Evolutionary conservation across 2,888 invertebrate species (phyloP), one percentile per base, ranked within the genome.

Genomic region (Luffia ferchaultella): DNA sequence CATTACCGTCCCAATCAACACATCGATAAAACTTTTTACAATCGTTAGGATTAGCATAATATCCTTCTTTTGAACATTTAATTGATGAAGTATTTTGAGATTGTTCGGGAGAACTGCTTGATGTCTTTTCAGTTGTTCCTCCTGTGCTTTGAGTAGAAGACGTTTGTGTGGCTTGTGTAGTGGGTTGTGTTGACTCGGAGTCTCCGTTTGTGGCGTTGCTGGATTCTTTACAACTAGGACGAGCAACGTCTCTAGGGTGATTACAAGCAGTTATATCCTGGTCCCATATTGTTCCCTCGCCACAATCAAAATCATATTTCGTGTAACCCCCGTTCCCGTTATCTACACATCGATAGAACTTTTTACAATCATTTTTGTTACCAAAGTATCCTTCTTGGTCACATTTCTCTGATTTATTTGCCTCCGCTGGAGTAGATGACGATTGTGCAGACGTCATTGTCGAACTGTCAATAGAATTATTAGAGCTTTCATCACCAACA

Each of bases 11-110:
- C 85, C 86, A 86, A 63, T 87, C 86, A 7, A 89, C 88, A 64
- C 89, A 90, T 58, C 89, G 83, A 58, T 88, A 88, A 70, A 89
- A 90, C 62, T 89, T 89, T 53, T 83, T 86, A 59, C 89, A 90
- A 57, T 89, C 85, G 46, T 76, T 70, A 2, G 86, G 86, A 65
- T 89, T 74, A 1, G 88, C 71, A 65, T 82, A 89, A 67, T 85
- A 90, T 12, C 89, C 89, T 57, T 86, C 89, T 58, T 76, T 70
- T n/a, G 76, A 76, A 60, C 89, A 89, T 49, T 67, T 76, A 2
- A 75, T 58, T 44, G 68, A 65, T 54, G 65, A 54, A 19, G 73
- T 70, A 53, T 69, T 69, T 53, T 67, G 67, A 15, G 68, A 59
- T 50, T 59, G 59, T 52, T 63, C 65, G 57, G 68, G 63, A 45